Evolutionary conservation across 2,797 vertebrate genomes (phyloP).

Genomic region (Pseudomugil tenellus): DNA sequence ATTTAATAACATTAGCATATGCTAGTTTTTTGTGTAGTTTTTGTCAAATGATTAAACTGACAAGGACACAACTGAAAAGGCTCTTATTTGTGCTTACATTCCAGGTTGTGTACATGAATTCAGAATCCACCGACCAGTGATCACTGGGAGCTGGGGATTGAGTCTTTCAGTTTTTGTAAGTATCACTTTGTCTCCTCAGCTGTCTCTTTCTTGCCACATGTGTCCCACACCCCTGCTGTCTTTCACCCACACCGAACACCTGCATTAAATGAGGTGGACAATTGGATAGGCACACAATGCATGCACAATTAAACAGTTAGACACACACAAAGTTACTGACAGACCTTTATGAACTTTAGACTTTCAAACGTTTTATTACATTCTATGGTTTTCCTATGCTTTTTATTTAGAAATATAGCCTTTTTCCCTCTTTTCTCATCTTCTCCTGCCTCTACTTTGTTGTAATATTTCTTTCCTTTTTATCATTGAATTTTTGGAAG

Average conservation of each 20-base stretch:
- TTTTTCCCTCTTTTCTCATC: not conserved
- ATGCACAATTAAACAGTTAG: constrained; percentile 73
- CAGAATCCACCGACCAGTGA: constrained; percentile 93
- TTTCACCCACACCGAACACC: constrained; percentile 77
- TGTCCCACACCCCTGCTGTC: constrained; percentile 67
- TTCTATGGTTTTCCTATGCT: constrained; percentile 8
- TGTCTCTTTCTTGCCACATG: constrained; percentile 63
- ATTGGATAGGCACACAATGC: constrained; percentile 72
- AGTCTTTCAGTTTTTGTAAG: constrained; percentile 96
- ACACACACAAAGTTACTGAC: constrained; percentile 36
- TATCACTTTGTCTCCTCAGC: constrained; percentile 79
- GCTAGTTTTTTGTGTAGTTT: not conserved
- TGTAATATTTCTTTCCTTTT: not conserved
- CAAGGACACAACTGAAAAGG: constrained; percentile 16
- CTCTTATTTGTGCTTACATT: constrained; percentile 64
- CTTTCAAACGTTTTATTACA: constrained; percentile 18
- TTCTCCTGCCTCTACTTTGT: not conserved
- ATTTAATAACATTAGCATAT: not conserved
- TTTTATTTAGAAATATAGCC: not conserved
- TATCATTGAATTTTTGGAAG: not conserved
- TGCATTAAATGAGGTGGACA: constrained; percentile 80
- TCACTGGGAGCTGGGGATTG: constrained; percentile 94
- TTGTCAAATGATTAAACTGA: not conserved
- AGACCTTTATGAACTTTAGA: constrained; percentile 26
- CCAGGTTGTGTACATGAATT: constrained; percentile 98